Conservation (phyloP, 2,113 vertebrate genomes). For the Rynchops niger region DNA sequence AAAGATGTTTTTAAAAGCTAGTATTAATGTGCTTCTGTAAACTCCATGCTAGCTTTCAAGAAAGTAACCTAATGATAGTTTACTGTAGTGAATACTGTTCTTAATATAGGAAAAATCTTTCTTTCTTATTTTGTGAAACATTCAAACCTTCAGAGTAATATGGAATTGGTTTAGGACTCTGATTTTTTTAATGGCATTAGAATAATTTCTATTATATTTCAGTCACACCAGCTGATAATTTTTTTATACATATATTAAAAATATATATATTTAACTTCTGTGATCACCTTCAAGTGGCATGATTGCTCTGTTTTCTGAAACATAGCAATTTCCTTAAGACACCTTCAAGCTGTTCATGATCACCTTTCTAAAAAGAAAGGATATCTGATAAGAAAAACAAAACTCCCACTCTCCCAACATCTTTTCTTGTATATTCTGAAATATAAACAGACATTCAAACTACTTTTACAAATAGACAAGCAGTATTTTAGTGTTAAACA, state of each 20-base stretch:
- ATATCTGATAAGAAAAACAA: neutral
- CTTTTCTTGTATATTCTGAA: neutral
- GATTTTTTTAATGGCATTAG: neutral
- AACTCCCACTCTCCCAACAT: neutral
- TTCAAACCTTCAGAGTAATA: neutral
- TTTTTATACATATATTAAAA: neutral
- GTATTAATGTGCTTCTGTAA: neutral
- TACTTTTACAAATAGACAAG: neutral
- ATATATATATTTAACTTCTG: neutral
- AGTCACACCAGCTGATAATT: neutral
- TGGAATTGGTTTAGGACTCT: neutral
- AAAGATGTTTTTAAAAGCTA: neutral
- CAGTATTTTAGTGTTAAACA: neutral
- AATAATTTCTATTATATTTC: neutral
- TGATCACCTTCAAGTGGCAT: neutral
- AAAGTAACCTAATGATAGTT: neutral
- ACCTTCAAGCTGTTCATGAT: neutral
- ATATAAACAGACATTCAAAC: neutral
- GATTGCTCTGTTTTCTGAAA: neutral
- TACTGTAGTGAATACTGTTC: neutral
- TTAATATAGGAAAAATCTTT: neutral
- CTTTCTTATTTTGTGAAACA: neutral
- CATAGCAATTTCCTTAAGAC: neutral
- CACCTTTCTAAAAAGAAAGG: neutral
- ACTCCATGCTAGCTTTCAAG: neutral